phyloP scores from a whole-genome alignment of 2,113 vertebrate genomes.

The Plestiodon gilberti region DNA sequence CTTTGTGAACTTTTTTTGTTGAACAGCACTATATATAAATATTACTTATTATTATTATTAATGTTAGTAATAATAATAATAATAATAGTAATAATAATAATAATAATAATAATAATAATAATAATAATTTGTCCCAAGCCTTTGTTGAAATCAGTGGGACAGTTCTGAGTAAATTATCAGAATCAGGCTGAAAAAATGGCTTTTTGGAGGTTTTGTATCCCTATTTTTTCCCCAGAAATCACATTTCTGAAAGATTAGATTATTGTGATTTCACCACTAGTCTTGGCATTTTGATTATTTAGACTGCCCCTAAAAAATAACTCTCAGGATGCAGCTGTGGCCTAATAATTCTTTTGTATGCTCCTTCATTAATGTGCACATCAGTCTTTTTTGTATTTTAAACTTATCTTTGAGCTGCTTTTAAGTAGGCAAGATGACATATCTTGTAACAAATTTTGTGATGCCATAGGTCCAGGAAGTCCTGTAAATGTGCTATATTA shows the following conservation, averaged over 20 bases:
- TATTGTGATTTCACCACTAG: background rate
- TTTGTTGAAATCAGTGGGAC: background rate
- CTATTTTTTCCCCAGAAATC: background rate
- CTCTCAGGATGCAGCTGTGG: background rate
- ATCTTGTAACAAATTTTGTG: conserved; percentile 2
- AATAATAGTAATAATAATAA: too few relatives aligned
- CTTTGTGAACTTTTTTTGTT: too few relatives aligned
- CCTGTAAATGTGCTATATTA: background rate
- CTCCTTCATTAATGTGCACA: background rate
- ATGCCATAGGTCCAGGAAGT: background rate
- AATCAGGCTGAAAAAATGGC: background rate
- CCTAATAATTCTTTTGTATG: background rate
- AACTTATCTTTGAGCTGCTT: conserved; percentile 5
- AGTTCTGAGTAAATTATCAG: background rate
- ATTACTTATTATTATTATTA: too few relatives aligned
- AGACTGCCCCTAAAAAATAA: background rate
- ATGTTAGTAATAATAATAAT: too few relatives aligned
- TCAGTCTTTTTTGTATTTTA: background rate
- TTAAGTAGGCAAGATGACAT: background rate
- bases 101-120: too few relatives aligned
- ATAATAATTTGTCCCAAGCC: too few relatives aligned
- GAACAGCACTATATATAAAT: too few relatives aligned
- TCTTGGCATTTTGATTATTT: background rate
- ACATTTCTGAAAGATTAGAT: background rate
- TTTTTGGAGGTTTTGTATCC: background rate